A percentile compares a stretch with the other conserved stretches of the same genome.
phyloP scores from a whole-genome alignment of 2,888 invertebrate genomes.

The Eudasyphora cyanicolor region DNA sequence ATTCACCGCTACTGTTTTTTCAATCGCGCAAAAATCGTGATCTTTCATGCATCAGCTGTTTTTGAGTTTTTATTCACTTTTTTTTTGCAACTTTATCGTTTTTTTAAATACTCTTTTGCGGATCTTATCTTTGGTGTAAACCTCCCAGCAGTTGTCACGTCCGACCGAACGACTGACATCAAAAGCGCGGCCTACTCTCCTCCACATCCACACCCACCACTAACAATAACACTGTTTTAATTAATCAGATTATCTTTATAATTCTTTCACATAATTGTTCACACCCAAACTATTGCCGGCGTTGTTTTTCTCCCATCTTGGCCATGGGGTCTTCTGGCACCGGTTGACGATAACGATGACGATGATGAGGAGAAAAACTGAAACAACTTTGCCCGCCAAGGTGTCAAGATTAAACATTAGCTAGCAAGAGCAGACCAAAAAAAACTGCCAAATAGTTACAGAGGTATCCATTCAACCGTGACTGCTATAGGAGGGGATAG shows the following conservation, averaged over 20 bases:
- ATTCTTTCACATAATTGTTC: conserved; percentile 33
- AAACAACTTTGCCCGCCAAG: not conserved
- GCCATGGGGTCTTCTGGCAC: not conserved
- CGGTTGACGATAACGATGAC: not conserved
- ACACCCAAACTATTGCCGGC: conserved; percentile 16
- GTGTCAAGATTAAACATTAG: conserved; percentile 30
- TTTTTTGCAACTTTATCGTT: too few species aligned
- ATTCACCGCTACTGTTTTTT: too few species aligned
- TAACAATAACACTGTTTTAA: not conserved
- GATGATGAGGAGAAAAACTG: not conserved
- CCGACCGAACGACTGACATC: not conserved
- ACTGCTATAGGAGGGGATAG: not conserved
- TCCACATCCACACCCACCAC: not conserved
- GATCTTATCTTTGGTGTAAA: not conserved
- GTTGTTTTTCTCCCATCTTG: not conserved
- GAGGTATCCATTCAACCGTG: not conserved
- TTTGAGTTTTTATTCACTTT: too few species aligned
- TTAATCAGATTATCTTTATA: conserved; percentile 34
- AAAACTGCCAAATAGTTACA: not conserved
- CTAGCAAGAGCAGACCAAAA: not conserved
- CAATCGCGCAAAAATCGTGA: too few species aligned
- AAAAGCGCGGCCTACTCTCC: not conserved
- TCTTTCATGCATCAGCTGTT: too few species aligned
- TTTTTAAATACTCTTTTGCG: too few species aligned
- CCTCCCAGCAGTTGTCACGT: not conserved